Evolutionary conservation across 2,113 vertebrate species (phyloP), one percentile per base, ranked within the genome.

Genomic region (Scophthalmus maximus): DNA sequence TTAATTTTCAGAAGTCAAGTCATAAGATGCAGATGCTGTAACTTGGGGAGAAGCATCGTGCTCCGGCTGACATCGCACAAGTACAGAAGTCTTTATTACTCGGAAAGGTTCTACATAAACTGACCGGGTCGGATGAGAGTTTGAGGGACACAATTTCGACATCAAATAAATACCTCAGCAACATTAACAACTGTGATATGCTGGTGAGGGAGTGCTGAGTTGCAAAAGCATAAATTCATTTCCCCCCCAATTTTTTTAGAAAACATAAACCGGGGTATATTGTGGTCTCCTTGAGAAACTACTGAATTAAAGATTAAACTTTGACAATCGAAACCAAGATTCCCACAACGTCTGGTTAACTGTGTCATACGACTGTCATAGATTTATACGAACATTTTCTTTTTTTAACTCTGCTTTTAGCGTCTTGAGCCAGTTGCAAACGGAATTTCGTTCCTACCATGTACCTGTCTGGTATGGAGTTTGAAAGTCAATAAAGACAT

Each of bases 1-100:
- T 27, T 51, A 11, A 59, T 73, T 57, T 17, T 80, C 61, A 60
- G 53, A 63, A 26, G 32, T 60, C 66, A 55, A 40, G 36, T 68
- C 46, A 76, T 32, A 49, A 59, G 15, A 38, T 17, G 29, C 30
- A 68, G n/a, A n/a, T n/a, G 32, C 53, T 61, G 61, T 11, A 53
- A 3, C 26, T 42, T 38, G 27, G 51, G 4, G 71, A 53, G 52
- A 1, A 49, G 36, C 22, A 0, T n/a, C 2, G 8, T 36, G 10
- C 12, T 29, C 50, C 40, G 42, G 22, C 12, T 6, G 26, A 66
- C 36, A 44, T 23, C 0, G 5, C 7, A 18, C 1, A 7, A 30
- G 17, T 17, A 8, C 34, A 15, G 18, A 6, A 1, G 6, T 15
- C 17, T 50, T 12, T 25, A 18, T 17, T 30, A 40, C 14, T 46